These are phyloP conservation scores for Thripadectes ignobilis DNA, from an alignment of 2,797 vertebrate genomes.

Conservation along the genomic window DNA sequence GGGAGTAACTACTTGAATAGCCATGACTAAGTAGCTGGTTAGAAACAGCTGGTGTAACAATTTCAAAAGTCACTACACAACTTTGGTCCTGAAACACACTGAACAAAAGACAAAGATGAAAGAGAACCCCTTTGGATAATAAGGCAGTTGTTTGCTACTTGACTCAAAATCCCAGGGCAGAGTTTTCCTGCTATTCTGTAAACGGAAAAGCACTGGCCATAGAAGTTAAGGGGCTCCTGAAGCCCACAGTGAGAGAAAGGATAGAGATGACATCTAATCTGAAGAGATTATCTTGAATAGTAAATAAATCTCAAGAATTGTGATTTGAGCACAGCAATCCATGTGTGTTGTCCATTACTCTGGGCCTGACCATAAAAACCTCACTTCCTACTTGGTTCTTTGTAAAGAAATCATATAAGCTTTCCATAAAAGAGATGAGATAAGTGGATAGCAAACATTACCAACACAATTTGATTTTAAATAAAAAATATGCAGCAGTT, in stretches of 20 bases:
- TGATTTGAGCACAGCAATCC: background rate
- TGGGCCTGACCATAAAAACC: background rate
- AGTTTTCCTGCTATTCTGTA: background rate
- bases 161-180: background rate
- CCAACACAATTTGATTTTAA: background rate
- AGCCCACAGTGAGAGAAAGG: background rate
- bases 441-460: background rate
- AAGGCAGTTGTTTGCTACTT: background rate
- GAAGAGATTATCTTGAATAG: background rate
- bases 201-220: background rate
- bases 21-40: background rate
- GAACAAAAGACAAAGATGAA: background rate
- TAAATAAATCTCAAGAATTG: background rate
- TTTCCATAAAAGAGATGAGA: background rate
- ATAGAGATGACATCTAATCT: background rate
- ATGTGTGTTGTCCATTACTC: background rate
- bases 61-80: background rate
- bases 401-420: background rate
- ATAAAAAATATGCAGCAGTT: background rate
- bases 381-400: background rate
- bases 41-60: background rate
- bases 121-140: background rate
- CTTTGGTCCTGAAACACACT: background rate
- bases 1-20: background rate
- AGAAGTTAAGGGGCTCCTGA: background rate